Evolutionary conservation across 1,140 invertebrate species (phyloP).

Genomic region (Drosophila ficusphila): DNA sequence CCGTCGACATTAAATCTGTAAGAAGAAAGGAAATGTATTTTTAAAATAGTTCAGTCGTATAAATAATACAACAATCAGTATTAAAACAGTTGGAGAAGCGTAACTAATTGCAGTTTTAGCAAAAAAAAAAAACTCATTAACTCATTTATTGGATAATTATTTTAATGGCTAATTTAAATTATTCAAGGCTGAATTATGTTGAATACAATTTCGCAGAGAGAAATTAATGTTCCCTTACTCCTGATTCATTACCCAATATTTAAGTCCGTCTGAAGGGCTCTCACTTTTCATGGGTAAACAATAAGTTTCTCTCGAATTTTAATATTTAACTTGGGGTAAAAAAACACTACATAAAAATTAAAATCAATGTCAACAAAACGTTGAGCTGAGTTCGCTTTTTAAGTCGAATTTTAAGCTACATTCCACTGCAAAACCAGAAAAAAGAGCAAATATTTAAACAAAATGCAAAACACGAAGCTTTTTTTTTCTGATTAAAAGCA

Average conservation of each 20-base stretch:
- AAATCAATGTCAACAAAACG: constrained; percentile 67
- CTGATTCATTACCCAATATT: background rate
- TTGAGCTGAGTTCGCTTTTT: constrained; percentile 57
- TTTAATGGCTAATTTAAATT: background rate
- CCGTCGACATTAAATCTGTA: constrained; percentile 85
- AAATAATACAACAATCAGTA: background rate
- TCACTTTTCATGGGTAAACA: constrained; percentile 15
- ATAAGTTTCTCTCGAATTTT: constrained; percentile 33
- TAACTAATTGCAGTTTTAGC: background rate
- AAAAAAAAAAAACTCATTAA: background rate
- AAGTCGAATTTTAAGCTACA: constrained; percentile 48
- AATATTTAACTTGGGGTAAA: constrained; percentile 30
- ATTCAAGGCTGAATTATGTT: no score
- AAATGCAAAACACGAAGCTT: constrained; percentile 47
- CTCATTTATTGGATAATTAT: background rate
- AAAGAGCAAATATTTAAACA: constrained; percentile 65
- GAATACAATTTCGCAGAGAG: no score
- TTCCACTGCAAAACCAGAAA: constrained; percentile 60
- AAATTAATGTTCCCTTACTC: background rate
- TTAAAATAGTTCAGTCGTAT: background rate
- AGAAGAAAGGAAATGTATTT: constrained; percentile 35
- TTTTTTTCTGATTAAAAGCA: constrained; percentile 65
- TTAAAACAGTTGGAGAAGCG: background rate
- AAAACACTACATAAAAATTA: constrained; percentile 25
- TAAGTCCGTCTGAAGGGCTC: constrained; percentile 5